phyloP scores from a whole-genome alignment of 2,797 vertebrate species.

The Lycodopsis pacificus region DNA sequence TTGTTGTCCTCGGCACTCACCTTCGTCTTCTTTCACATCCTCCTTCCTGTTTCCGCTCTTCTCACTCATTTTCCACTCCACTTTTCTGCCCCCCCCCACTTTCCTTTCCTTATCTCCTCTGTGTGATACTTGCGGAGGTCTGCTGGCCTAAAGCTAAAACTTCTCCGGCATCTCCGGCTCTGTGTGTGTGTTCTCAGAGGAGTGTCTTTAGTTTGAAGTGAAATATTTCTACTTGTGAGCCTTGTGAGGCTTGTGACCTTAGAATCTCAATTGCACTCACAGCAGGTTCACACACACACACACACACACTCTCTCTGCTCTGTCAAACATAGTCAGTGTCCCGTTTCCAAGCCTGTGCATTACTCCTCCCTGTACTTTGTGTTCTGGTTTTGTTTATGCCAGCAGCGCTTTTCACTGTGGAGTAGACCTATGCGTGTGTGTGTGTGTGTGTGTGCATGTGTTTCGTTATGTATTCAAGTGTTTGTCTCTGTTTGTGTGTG shows the following conservation, averaged over 20 bases:
- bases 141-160: slow-evolving; percentile 31
- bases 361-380: slow-evolving; percentile 54
- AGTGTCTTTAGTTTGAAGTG: slow-evolving; percentile 60
- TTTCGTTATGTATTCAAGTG: slow-evolving; percentile 1
- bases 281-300: slow-evolving; percentile 43
- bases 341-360: slow-evolving; percentile 56
- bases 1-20: not conserved
- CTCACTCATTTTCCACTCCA: not conserved
- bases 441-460: slow-evolving; percentile 20
- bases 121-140: slow-evolving; percentile 54
- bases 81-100: slow-evolving; percentile 33
- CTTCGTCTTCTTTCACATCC: not conserved
- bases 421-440: slow-evolving; percentile 29
- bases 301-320: slow-evolving; percentile 32
- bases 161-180: slow-evolving; percentile 7
- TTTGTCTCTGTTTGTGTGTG: not conserved
- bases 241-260: slow-evolving; percentile 64
- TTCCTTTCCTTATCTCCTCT: slow-evolving; percentile 16
- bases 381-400: slow-evolving; percentile 75
- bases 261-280: slow-evolving; percentile 63
- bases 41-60: not conserved
- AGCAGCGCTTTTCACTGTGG: slow-evolving; percentile 62
- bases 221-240: slow-evolving; percentile 69
- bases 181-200: slow-evolving; percentile 47
- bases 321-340: slow-evolving; percentile 70